These are phyloP conservation scores for Saccopteryx leptura DNA, from an alignment of 2,113 vertebrate genomes.

Conservation along the genomic window DNA sequence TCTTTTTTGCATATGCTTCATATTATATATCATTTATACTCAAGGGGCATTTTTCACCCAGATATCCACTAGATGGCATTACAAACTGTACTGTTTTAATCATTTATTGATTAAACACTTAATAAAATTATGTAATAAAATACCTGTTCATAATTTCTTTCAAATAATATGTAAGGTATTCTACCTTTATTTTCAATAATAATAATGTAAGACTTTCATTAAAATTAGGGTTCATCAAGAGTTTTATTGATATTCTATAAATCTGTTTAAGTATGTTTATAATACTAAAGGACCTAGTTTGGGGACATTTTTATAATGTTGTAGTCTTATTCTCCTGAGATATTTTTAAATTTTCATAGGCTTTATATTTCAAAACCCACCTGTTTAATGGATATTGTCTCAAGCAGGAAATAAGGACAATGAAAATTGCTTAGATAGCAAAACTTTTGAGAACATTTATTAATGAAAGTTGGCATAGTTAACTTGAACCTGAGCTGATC, in stretches of 20 bases:
- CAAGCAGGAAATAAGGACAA: constrained; percentile 64
- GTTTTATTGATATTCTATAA: constrained; percentile 69
- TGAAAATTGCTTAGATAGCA: constrained; percentile 24
- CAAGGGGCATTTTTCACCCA: constrained; percentile 61
- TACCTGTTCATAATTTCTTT: constrained; percentile 74
- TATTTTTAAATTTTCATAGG: neutral
- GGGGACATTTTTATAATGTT: constrained; percentile 25
- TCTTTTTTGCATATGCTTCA: constrained; percentile 65
- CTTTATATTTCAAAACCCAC: constrained; percentile 65
- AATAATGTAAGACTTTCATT: constrained; percentile 34
- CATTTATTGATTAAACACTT: constrained; percentile 75
- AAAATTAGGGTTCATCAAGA: constrained; percentile 68
- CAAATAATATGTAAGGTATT: constrained; percentile 27
- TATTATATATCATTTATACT: constrained; percentile 66
- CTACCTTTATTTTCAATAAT: constrained; percentile 48
- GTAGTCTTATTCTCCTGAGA: constrained; percentile 14
- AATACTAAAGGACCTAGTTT: neutral
- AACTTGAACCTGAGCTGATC: constrained; percentile 26
- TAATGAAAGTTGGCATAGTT: constrained; percentile 53
- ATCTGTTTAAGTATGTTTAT: constrained; percentile 8
- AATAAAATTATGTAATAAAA: constrained; percentile 76
- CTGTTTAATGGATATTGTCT: constrained; percentile 56
- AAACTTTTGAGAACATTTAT: constrained; percentile 43
- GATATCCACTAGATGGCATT: constrained; percentile 83
- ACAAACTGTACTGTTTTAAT: constrained; percentile 78